Evolutionary conservation across 2,113 vertebrate species (phyloP).

Genomic region (Centrocercus urophasianus): DNA sequence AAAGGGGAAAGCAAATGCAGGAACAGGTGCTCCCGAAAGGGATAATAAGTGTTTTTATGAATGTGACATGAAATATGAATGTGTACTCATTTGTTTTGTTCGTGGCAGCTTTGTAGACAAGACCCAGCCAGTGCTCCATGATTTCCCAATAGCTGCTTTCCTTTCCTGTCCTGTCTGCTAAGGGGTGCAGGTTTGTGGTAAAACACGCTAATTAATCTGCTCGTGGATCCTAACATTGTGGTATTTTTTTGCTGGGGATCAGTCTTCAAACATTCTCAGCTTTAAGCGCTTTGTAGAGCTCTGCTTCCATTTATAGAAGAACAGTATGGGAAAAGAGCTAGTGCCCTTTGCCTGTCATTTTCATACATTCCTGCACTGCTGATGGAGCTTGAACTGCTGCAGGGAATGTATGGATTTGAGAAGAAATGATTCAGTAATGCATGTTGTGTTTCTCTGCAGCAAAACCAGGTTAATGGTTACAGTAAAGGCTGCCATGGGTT

Average conservation of each 20-base stretch:
- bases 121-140: background rate
- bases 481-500: constrained; percentile 47
- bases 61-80: background rate
- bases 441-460: constrained; percentile 58
- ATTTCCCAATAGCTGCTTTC: background rate
- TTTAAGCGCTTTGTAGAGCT: constrained; percentile 65
- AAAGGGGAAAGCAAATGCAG: background rate
- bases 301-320: constrained; percentile 81
- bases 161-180: background rate
- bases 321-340: constrained; percentile 73
- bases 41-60: constrained; percentile 9
- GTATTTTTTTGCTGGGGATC: constrained; percentile 42
- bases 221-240: background rate
- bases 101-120: background rate
- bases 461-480: constrained; percentile 47
- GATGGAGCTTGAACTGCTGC: constrained; percentile 77
- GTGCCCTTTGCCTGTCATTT: constrained; percentile 83
- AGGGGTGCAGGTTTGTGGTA: background rate
- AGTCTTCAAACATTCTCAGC: constrained; percentile 29
- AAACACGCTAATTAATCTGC: constrained; percentile 31
- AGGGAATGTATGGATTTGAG: constrained; percentile 76
- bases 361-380: constrained; percentile 77
- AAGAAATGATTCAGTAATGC: constrained; percentile 69
- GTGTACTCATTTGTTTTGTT: background rate
- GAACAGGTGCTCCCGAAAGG: constrained; percentile 28